Evolutionary conservation across 1,140 invertebrate species (phyloP).

Genomic region (Bombus haemorrhoidalis): DNA sequence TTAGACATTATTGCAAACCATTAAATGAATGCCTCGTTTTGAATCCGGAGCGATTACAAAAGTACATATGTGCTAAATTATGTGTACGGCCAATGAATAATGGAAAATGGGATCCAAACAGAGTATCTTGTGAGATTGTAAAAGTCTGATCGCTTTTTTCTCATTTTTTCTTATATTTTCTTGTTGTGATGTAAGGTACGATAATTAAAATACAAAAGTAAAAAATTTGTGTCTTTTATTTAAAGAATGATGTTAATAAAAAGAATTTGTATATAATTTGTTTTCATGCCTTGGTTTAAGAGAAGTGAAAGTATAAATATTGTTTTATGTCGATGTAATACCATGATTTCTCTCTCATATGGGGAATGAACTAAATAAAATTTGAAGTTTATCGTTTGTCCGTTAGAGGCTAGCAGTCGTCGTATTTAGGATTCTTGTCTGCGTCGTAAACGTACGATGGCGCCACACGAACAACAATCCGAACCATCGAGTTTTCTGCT

Average conservation of each 20-base stretch:
- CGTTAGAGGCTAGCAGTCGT: conserved; percentile 34
- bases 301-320: not conserved
- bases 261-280: not conserved
- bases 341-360: not conserved
- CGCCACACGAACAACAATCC: conserved; percentile 61
- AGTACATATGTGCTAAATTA: conserved; percentile 86
- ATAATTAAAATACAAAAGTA: not conserved
- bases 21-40: conserved; percentile 90
- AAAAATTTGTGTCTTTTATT: not conserved
- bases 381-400: not conserved
- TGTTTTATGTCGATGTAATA: not conserved
- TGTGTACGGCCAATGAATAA: conserved; percentile 73
- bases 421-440: conserved; percentile 41
- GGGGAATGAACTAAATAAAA: not conserved
- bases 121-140: conserved; percentile 76
- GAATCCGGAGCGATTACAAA: conserved; percentile 92
- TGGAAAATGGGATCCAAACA: conserved; percentile 71
- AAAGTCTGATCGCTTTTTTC: conserved; percentile 70
- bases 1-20: conserved; percentile 92
- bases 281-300: not conserved
- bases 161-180: not conserved
- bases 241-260: conserved; percentile 6
- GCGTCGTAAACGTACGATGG: conserved; percentile 60
- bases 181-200: not conserved
- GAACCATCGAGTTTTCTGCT: conserved; percentile 67